Evolutionary conservation across 1,140 invertebrate species (phyloP), one percentile per base, ranked within the genome.

Genomic region (Aphelenchoides avenae): DNA sequence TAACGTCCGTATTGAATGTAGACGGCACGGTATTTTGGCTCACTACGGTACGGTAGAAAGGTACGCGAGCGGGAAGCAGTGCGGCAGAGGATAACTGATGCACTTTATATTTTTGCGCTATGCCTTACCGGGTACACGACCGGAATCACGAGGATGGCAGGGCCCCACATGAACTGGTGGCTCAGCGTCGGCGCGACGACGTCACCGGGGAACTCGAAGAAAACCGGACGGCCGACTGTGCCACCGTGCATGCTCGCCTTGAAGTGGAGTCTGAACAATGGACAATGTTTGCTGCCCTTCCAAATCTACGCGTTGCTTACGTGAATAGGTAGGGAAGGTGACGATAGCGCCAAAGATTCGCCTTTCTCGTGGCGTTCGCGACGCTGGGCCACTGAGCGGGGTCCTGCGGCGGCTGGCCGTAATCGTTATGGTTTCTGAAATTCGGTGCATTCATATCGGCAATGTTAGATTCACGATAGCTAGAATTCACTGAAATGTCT

Each of bases 301-400:
- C 11, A 11, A 11, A 36, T 13, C 34, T 13, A 13, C 34, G 34
- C 29, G 13, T 15, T 18, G 43, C 37, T 30, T 46, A 58, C 56
- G 63, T 74, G 53, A 71, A 78, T 3, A 77, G 59, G 44, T 78
- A 77, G 11, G 75, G 75, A 13, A 77, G 49, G 39, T 77, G 61
- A 33, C 51, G 52, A 46, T 77, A 77, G 5, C 75, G 47, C 48
- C 73, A 77, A 7, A 68, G 41, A 54, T 76, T 73, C 5, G 75
- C 71, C 26, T 66, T 64, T 47, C 68, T 53, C 5, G 75, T 71
- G 18, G 76, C 73, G 18, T 64, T 60, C n/a, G 75, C 64, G 5
- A 76, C 73, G 18, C 62, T 47, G 6, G 66, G 56, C 73, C 73
- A 76, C 33, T 58, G 41, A 5, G 73, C 70, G 9, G 73, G 73